Percentiles rank a stretch among this genome's conserved stretches.
These are phyloP conservation scores for Lagenorhynchus albirostris DNA, from an alignment of 2,113 vertebrate genomes.

Conservation along the genomic window DNA sequence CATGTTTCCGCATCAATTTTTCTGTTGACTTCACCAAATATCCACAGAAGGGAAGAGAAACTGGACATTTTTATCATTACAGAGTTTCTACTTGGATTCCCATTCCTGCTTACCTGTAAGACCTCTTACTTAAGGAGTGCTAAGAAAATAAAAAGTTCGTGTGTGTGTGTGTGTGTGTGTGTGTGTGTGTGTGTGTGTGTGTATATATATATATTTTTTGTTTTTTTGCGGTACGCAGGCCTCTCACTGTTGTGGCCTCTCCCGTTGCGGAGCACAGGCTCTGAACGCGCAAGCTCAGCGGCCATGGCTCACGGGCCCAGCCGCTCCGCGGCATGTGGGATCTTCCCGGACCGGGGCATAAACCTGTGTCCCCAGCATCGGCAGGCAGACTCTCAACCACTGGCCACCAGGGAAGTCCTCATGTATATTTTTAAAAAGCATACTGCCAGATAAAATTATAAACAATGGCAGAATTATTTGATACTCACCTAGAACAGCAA, in stretches of 20 bases:
- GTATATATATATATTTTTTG: too few species aligned
- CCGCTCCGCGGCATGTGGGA: too few species aligned
- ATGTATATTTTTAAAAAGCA: not conserved
- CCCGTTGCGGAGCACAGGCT: too few species aligned
- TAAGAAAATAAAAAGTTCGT: slow-evolving; percentile 14
- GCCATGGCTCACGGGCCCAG: too few species aligned
- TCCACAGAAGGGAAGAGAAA: not conserved
- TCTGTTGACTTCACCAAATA: slow-evolving; percentile 17
- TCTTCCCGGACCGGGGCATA: too few species aligned
- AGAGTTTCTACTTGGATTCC: slow-evolving; percentile 19
- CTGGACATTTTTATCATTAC: slow-evolving; percentile 16
- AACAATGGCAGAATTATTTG: slow-evolving; percentile 36
- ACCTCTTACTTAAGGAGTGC: not conserved
- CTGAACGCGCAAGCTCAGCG: too few species aligned
- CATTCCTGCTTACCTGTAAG: not conserved
- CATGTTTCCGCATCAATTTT: not conserved
- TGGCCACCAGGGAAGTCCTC: too few species aligned
- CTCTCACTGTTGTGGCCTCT: too few species aligned
- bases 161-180: too few species aligned
- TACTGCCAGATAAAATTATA: slow-evolving; percentile 21
- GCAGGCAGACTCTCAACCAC: too few species aligned
- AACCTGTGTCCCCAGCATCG: too few species aligned
- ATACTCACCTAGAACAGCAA: not conserved
- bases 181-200: accelerated
- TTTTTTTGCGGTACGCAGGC: too few species aligned